These are phyloP conservation scores for Agrochola macilenta DNA, from an alignment of 2,888 invertebrate genomes.

Conservation along the genomic window DNA sequence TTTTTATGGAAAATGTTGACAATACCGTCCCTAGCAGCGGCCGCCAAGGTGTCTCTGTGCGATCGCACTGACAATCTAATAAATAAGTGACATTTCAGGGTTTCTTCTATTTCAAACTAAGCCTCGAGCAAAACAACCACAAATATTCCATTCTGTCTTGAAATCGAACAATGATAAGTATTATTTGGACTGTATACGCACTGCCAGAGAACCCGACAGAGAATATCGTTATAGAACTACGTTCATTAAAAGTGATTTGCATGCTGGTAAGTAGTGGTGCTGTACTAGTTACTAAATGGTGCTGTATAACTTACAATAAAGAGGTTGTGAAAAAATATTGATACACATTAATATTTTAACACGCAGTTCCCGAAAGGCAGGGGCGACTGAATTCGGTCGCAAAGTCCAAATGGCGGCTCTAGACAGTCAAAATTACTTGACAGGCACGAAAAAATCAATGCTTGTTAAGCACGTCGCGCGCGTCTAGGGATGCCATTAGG, in stretches of 20 bases:
- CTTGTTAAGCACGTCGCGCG: no score
- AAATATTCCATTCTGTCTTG: constrained; percentile 4
- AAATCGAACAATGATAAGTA: constrained; percentile 18
- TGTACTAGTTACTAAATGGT: no score
- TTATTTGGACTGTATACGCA: constrained; percentile 34
- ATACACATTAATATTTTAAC: background rate
- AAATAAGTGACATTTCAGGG: constrained; percentile 13
- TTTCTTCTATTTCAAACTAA: background rate
- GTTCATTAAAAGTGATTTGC: constrained; percentile 7
- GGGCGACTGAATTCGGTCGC: no score
- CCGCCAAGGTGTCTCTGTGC: background rate
- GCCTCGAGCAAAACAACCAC: accelerated
- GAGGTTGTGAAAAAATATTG: background rate
- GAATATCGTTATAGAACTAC: constrained; percentile 40
- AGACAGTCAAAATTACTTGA: no score
- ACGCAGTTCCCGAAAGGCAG: background rate
- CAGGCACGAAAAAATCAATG: no score
- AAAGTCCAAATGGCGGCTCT: no score
- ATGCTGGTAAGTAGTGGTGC: constrained; percentile 15
- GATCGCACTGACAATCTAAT: background rate
- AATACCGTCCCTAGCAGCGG: background rate
- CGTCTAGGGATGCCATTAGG: no score
- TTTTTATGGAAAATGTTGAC: background rate
- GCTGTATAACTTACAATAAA: background rate
- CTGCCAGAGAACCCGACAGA: accelerated